Percentiles rank a stretch among this genome's conserved stretches.
phyloP scores from a whole-genome alignment of 2,888 invertebrate genomes.

The Archips crataeganus region DNA sequence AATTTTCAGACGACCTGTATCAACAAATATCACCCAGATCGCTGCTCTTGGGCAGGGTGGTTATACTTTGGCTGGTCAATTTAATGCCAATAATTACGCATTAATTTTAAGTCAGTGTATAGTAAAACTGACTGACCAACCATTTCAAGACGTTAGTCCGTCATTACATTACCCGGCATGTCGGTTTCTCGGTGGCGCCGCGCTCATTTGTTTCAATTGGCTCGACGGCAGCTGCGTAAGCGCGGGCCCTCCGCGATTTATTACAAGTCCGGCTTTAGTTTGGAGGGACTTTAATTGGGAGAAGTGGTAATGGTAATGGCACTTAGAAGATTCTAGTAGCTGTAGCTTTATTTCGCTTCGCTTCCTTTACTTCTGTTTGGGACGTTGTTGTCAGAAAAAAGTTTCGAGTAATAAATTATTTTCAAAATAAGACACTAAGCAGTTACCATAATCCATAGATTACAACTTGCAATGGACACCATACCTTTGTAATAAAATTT shows the following conservation, averaged over 20 bases:
- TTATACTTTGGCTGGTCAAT: background rate
- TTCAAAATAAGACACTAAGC: no score
- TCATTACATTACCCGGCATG: background rate
- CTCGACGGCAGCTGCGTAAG: constrained; percentile 28
- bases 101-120: no score
- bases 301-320: constrained; percentile 32
- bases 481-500: no score
- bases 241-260: constrained; percentile 33
- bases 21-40: no score
- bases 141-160: background rate
- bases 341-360: background rate
- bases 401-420: no score
- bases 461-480: no score
- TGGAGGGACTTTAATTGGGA: constrained; percentile 30
- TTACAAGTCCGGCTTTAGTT: constrained; percentile 22
- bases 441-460: no score
- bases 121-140: background rate
- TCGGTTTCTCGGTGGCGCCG: constrained; percentile 34
- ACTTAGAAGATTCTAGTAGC: constrained; percentile 15
- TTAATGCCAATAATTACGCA: background rate
- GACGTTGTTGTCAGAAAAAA: no score
- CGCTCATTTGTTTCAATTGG: constrained; percentile 42
- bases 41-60: background rate
- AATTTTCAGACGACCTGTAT: no score
- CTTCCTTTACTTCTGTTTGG: no score